phyloP scores from a whole-genome alignment of 2,797 vertebrate genomes.

The Apodemus agrarius region DNA sequence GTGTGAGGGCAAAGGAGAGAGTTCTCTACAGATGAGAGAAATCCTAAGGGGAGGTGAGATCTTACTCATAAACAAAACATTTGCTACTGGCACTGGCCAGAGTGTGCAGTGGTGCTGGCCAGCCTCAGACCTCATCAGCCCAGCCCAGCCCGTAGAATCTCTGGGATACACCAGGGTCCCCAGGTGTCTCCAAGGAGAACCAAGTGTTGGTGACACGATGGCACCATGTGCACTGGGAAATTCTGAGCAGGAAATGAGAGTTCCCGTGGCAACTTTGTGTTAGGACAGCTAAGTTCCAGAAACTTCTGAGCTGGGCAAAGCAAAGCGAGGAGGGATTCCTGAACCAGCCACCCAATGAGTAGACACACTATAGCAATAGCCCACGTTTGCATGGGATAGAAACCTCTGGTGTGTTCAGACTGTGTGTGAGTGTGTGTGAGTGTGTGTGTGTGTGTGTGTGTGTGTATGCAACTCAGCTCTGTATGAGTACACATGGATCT shows the following conservation, averaged over 20 bases:
- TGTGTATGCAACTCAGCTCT: neutral
- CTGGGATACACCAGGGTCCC: neutral
- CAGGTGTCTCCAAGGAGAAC: neutral
- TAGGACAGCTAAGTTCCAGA: neutral
- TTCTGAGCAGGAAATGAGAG: conserved; percentile 49
- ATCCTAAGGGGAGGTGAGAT: neutral
- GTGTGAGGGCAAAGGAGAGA: neutral
- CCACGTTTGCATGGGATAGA: fast-evolving
- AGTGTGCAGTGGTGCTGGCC: neutral
- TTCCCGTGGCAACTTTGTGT: neutral
- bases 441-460: too few species aligned
- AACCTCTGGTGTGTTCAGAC: neutral
- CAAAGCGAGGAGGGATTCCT: neutral
- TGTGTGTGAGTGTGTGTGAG: neutral
- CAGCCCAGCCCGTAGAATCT: neutral
- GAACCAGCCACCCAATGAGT: neutral
- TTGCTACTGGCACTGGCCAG: neutral
- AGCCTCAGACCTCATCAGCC: neutral
- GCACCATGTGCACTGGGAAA: neutral
- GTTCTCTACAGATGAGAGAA: neutral
- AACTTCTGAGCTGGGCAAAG: neutral
- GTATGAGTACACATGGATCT: neutral
- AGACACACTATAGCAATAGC: fast-evolving
- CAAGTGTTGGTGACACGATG: neutral
- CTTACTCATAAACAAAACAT: neutral